Base-by-base conservation (phyloP, 2,888 invertebrate genomes). In the Dichetophora obliterata region DNA sequence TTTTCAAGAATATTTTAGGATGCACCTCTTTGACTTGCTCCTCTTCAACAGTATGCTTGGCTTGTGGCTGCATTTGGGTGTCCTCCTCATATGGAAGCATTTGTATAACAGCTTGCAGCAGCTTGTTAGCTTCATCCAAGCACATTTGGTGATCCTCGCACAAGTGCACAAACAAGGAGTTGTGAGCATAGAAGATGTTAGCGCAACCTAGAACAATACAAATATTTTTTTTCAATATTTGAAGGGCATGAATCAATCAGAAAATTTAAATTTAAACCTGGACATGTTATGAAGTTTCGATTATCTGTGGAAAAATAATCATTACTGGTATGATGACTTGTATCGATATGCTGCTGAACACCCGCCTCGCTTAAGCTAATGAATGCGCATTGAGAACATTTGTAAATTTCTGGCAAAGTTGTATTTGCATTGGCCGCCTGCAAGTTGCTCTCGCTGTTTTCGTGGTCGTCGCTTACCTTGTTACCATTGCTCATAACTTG, bases 91-190 rank as follows among this genome's bases (percentile, higher is more conserved):
- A 31, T 5, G 31, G 5, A 31, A 31, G 31, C 31, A 31, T 31
- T 31, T 31, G 31, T 31, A 31, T 31, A 4, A 81, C 57, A 4
- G 70, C 61, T 52, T 75, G 71, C 0, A 92, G 88, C 86, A 93
- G 91, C 86, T 91, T 91, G 80, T 90, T 90, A 1, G 92, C 88
- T 84, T 93, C 93, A 81, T 91, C 90, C 75, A 91, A 90, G 50
- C 90, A 91, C 90, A 94, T 92, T 86, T 92, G 92, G 85, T 94
- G 94, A 85, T 94, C 94, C 82, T 92, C 91, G 31, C 92, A 90
- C 5, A 94, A 88, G 85, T 94, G 94, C 5, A 91, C 91, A 81
- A 92, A 90, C 0, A 94, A 86, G 0, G 93, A 92, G 82, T 92
- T 91, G 82, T 91, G 91, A 11, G 91, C 91, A 82, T 92, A 92